Percentiles rank a stretch among this genome's conserved stretches.
Conservation (phyloP, 2,113 vertebrate genomes). For the Equus quagga region DNA sequence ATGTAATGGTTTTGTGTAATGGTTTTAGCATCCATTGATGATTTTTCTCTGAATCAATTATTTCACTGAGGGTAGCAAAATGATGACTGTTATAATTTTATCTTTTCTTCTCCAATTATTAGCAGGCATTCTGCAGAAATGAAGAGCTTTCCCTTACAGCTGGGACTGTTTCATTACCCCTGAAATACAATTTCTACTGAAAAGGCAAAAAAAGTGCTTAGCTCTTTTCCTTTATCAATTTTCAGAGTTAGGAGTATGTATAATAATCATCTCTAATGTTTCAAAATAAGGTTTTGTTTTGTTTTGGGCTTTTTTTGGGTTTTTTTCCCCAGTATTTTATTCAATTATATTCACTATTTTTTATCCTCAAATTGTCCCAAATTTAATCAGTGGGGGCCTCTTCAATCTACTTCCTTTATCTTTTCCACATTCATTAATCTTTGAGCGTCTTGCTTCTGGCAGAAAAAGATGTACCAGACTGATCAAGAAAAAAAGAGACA, state of each 20-base stretch:
- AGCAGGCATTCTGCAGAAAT: conserved; percentile 13
- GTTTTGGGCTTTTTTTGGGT: background rate
- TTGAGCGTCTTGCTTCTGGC: background rate
- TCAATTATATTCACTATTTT: conserved; percentile 24
- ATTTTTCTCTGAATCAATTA: conserved; percentile 4
- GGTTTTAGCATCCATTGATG: background rate
- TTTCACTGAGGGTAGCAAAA: conserved; percentile 48
- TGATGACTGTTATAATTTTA: conserved; percentile 28
- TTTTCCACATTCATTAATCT: conserved; percentile 24
- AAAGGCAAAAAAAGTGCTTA: background rate
- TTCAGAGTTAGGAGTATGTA: background rate
- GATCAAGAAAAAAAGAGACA: background rate
- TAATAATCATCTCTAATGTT: conserved; percentile 23
- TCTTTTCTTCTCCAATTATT: conserved; percentile 32
- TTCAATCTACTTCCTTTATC: background rate
- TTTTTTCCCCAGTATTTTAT: background rate
- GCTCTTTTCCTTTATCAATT: background rate
- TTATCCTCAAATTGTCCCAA: background rate
- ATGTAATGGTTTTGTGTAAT: background rate
- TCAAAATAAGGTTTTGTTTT: conserved; percentile 1
- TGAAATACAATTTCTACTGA: conserved; percentile 29
- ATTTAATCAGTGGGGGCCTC: conserved; percentile 21
- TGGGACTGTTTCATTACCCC: conserved; percentile 13
- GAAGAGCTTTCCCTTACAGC: background rate
- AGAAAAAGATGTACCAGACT: background rate